phyloP scores from a whole-genome alignment of 2,113 vertebrate genomes.

The Labeo rohita region DNA sequence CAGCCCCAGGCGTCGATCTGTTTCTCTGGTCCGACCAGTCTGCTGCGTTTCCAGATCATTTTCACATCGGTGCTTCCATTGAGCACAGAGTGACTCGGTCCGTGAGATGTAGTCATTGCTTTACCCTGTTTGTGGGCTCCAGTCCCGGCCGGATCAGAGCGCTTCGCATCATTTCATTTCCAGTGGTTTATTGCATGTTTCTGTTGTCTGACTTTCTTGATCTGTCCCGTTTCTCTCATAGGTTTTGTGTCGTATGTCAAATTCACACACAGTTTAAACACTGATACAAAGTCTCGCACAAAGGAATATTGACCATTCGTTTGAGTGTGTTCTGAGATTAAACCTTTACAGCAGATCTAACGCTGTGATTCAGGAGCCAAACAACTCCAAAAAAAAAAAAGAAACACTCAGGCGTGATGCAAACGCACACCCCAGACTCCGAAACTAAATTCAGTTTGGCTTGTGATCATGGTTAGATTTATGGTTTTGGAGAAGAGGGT shows the following conservation, averaged over 20 bases:
- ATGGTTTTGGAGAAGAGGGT: not conserved
- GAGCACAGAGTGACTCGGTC: not conserved
- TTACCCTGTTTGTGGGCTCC: too few relatives aligned
- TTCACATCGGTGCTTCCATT: constrained; percentile 5
- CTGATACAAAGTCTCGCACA: not conserved
- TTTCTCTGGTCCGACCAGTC: constrained; percentile 19
- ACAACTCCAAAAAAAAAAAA: too few relatives aligned
- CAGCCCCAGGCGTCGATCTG: constrained; percentile 7
- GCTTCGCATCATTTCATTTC: not conserved
- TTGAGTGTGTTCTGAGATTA: not conserved
- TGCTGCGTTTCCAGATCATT: constrained; percentile 6
- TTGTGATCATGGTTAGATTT: not conserved
- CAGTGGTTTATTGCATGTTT: not conserved
- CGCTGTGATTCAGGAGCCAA: too few relatives aligned
- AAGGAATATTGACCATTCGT: not conserved
- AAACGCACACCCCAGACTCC: too few relatives aligned
- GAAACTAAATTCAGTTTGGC: too few relatives aligned
- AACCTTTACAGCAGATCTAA: not conserved
- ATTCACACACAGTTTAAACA: not conserved
- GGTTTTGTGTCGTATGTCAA: not conserved
- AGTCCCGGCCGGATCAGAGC: not conserved
- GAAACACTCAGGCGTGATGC: too few relatives aligned
- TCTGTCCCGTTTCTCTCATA: not conserved
- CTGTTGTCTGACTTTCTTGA: not conserved
- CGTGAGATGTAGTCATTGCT: not conserved